Evolutionary conservation across 2,113 vertebrate genomes (phyloP).

Genomic region (Geothlypis trichas): DNA sequence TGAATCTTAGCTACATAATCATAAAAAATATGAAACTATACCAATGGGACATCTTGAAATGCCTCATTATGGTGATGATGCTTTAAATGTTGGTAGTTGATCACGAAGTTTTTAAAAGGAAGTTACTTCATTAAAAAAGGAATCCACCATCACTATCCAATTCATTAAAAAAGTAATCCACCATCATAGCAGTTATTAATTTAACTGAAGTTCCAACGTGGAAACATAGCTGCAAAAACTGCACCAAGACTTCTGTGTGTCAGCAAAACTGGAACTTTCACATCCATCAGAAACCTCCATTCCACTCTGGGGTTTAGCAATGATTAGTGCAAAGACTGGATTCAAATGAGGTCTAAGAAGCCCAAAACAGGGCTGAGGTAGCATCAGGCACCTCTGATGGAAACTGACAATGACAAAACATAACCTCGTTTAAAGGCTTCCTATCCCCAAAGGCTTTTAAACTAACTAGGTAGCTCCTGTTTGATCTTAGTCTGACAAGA

Average conservation of each 20-base stretch:
- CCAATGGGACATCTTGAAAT: neutral
- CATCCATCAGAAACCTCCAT: neutral
- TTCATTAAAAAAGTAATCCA: neutral
- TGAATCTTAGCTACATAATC: neutral
- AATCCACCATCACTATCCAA: neutral
- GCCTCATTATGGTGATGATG: neutral
- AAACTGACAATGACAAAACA: slow-evolving; percentile 15
- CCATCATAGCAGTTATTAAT: neutral
- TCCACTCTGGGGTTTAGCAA: neutral
- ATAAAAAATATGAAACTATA: neutral
- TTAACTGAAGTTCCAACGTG: neutral
- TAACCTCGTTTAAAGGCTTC: slow-evolving; percentile 8
- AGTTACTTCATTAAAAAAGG: neutral
- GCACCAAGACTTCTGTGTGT: neutral
- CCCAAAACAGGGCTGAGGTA: neutral
- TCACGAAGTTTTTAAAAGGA: neutral
- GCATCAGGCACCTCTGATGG: neutral
- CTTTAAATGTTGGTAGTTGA: neutral
- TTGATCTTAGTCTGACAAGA: slow-evolving; percentile 14
- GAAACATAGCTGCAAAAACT: neutral
- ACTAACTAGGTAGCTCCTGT: slow-evolving; percentile 23
- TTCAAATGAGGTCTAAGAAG: neutral
- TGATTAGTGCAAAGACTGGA: neutral
- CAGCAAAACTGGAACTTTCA: neutral
- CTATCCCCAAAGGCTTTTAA: slow-evolving; percentile 27